These are phyloP conservation scores for Toxonevra muliebris DNA, from an alignment of 2,888 invertebrate species.

Conservation along the genomic window DNA sequence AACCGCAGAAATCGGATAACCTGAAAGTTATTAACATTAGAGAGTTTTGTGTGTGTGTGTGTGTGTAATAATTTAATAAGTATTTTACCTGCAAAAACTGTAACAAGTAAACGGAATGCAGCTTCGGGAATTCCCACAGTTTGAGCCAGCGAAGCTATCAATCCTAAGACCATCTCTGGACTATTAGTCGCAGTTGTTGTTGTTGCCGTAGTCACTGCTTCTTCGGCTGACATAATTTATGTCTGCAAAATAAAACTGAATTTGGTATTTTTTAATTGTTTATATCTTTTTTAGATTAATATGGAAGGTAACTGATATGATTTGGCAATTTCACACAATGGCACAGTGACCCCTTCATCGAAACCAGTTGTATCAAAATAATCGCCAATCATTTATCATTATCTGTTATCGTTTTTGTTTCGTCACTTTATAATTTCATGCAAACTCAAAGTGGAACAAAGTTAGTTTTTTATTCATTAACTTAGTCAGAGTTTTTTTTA, in stretches of 20 bases:
- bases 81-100: conserved; percentile 70
- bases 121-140: conserved; percentile 71
- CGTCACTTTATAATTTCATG: no score
- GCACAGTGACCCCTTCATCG: no score
- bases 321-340: no score
- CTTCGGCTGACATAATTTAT: conserved; percentile 5
- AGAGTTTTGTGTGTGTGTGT: not conserved
- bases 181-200: not conserved
- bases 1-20: conserved; percentile 76
- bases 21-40: conserved; percentile 67
- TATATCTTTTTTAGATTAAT: no score
- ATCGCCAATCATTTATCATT: no score
- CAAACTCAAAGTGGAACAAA: no score
- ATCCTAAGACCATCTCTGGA: conserved; percentile 23
- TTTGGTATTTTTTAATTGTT: no score
- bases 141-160: conserved; percentile 60
- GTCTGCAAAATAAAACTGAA: not conserved
- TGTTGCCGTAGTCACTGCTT: not conserved
- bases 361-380: no score
- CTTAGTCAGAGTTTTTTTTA: no score
- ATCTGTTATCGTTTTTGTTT: no score
- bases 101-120: conserved; percentile 72
- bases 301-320: no score
- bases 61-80: conserved; percentile 6
- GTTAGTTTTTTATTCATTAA: no score